Evolutionary conservation across 2,113 vertebrate genomes (phyloP), one percentile per base, ranked within the genome.

Genomic region (Pardalotus punctatus): DNA sequence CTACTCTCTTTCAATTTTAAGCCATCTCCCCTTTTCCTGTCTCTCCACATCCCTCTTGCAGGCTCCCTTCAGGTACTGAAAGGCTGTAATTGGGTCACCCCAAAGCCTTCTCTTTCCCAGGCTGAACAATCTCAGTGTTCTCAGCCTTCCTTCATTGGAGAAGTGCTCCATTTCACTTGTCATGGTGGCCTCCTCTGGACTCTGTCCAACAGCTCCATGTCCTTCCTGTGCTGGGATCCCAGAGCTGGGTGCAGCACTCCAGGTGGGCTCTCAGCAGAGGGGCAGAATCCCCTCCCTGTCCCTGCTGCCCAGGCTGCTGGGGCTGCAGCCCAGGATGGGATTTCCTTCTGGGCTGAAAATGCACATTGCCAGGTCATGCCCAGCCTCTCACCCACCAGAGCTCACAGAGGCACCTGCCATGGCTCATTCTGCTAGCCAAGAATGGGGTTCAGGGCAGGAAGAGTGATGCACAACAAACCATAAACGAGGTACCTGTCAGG

Each of bases 121-220:
- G 19, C 3, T 66, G 24, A 45, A 4, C 20, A 66, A 38, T 10
- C 43, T 36, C 27, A 65, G 5, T 16, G 5, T 12, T 65, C 36
- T 28, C 58, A 51, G 36, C 58, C 51, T 43, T 36, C 7, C 36
- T 43, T 58, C 33, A 3, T 5, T 5, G 28, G 9, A 50, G 33
- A 66, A 27, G 14, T 58, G 8, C 19, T 66, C 8, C 73, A 23
- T 28, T 3, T 27, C 27, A 5, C 65, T 79, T 1, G 2, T 28
- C 50, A 8, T 38, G 14, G 12, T 36, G 27, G 14, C 8, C 27
- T 65, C 31, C 43, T 36, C 43, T 43, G 31, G 18, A 13, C 18
- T 19, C 0, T 0, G 25, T 64, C 21, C 21, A 18, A 4, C 5
- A 8, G 18, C 8, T 11, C 42, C 18, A 0, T 15, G 27, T 2